Evolutionary conservation across 1,140 invertebrate genomes (phyloP).

Genomic region (Drosophila ogumai): DNA sequence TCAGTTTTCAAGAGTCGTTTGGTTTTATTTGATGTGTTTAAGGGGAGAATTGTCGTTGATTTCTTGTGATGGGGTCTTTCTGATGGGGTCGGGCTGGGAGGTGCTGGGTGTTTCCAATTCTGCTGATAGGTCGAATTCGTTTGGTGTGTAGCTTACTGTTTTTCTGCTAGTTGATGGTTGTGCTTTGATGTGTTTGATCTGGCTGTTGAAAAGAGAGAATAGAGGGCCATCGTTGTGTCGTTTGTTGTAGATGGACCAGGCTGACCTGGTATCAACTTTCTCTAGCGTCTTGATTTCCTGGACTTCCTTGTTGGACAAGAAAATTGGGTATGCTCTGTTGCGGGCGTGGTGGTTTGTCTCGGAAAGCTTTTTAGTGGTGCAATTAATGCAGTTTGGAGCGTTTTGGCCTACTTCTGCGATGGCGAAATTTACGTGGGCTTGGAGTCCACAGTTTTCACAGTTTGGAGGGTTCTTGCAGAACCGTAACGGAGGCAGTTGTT

Average conservation of each 20-base stretch:
- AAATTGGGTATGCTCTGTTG: no score
- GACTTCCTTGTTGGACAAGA: no score
- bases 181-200: neutral
- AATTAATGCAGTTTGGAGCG: no score
- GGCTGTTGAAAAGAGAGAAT: neutral
- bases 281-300: neutral
- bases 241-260: neutral
- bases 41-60: neutral
- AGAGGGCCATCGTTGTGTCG: neutral
- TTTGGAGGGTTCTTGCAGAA: no score
- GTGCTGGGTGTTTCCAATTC: no score
- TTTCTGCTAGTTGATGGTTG: neutral
- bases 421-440: no score
- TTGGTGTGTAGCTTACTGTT: neutral
- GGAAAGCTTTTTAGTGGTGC: no score
- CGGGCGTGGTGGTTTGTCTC: no score
- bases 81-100: neutral
- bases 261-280: neutral
- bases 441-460: no score
- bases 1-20: neutral
- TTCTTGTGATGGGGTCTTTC: neutral
- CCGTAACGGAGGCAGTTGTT: no score
- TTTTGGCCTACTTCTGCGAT: no score
- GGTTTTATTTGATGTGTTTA: slow-evolving; percentile 1
- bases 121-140: neutral